A percentile compares a stretch with the other conserved stretches of the same genome.
Evolutionary conservation across 2,797 vertebrate species (phyloP).

Genomic region (Selene dorsalis): DNA sequence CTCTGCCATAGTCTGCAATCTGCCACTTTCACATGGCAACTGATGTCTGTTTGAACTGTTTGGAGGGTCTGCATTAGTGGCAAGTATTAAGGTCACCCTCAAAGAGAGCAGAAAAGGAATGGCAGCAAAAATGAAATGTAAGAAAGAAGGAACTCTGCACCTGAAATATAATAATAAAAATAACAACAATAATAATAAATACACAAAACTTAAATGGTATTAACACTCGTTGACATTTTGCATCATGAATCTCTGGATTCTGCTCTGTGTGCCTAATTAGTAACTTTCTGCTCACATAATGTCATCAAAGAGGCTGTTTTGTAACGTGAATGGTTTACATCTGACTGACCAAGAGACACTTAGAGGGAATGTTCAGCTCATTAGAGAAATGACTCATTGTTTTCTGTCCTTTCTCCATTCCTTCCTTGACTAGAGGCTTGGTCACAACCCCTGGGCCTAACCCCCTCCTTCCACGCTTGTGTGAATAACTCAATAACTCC

Average conservation of each 20-base stretch:
- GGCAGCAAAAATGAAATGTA: not conserved
- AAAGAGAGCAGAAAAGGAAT: not conserved
- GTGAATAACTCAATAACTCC: slow-evolving; percentile 81
- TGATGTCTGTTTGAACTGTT: slow-evolving; percentile 30
- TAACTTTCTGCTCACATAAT: slow-evolving; percentile 56
- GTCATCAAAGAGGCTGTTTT: slow-evolving; percentile 56
- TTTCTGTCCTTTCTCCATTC: slow-evolving; percentile 66
- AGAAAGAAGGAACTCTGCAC: not conserved
- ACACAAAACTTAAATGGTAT: slow-evolving; percentile 7
- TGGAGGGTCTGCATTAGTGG: slow-evolving; percentile 8
- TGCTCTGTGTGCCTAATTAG: slow-evolving; percentile 60
- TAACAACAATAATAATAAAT: too few species aligned
- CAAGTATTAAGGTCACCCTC: slow-evolving; percentile 11
- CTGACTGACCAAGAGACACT: slow-evolving; percentile 69
- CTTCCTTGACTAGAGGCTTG: slow-evolving; percentile 72
- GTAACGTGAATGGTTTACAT: slow-evolving; percentile 69
- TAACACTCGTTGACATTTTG: slow-evolving; percentile 20
- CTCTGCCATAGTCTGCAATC: slow-evolving; percentile 44
- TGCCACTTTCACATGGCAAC: slow-evolving; percentile 38
- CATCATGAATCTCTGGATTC: slow-evolving; percentile 22
- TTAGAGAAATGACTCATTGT: slow-evolving; percentile 80
- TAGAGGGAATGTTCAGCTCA: slow-evolving; percentile 75
- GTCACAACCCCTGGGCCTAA: slow-evolving; percentile 69
- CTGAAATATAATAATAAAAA: not conserved
- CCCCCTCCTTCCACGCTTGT: slow-evolving; percentile 56